Percentiles rank a stretch among this genome's conserved stretches.
These are phyloP conservation scores for Euspilapteryx auroguttella DNA, from an alignment of 2,888 invertebrate species.

Conservation along the genomic window DNA sequence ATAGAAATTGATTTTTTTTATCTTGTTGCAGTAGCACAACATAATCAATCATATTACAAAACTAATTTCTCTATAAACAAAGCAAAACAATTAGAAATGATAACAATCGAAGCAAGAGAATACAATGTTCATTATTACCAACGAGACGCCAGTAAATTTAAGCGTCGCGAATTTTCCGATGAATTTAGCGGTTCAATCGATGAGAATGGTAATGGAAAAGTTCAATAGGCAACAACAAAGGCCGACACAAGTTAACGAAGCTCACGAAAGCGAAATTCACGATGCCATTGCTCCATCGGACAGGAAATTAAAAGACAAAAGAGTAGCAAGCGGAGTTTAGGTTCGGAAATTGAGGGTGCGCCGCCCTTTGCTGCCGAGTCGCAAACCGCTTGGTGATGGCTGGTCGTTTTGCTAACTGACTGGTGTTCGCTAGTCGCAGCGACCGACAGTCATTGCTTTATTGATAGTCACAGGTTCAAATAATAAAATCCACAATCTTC, in stretches of 20 bases:
- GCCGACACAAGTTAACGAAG: constrained; percentile 54
- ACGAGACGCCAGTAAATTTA: constrained; percentile 17
- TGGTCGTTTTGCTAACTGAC: no score
- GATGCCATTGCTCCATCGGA: constrained; percentile 38
- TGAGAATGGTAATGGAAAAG: constrained; percentile 53
- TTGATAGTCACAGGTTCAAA: no score
- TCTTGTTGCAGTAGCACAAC: no score
- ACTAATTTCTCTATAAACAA: no score
- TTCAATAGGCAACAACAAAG: constrained; percentile 56
- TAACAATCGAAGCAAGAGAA: no score
- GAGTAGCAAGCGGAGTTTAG: constrained; percentile 45
- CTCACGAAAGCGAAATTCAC: constrained; percentile 53
- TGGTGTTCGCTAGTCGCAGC: no score
- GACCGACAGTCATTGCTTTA: no score
- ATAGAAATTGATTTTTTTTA: no score
- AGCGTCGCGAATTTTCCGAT: constrained; percentile 37
- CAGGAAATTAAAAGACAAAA: constrained; percentile 62
- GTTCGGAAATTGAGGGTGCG: constrained; percentile 47
- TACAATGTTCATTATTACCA: constrained; percentile 35
- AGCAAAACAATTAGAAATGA: no score
- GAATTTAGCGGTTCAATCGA: constrained; percentile 52
- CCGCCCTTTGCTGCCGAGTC: constrained; percentile 11
- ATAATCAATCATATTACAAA: no score
- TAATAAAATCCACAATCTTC: no score
- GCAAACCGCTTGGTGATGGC: constrained; percentile 6